phyloP scores from a whole-genome alignment of 1,140 invertebrate genomes.

The Lycorma delicatula region DNA sequence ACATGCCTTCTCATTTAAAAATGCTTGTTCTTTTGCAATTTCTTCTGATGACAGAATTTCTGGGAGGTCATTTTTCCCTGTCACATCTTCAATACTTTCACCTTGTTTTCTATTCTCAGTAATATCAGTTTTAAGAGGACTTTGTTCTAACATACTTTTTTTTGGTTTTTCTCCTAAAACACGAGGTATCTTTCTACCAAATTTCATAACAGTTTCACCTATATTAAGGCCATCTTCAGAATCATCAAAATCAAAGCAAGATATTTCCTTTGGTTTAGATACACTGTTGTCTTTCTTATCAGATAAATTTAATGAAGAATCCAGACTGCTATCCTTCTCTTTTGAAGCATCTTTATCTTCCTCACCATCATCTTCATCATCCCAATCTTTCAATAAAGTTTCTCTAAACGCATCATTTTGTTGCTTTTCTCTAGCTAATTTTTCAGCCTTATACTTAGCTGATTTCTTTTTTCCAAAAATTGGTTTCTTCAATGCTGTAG shows the following conservation, averaged over 20 bases:
- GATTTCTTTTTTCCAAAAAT: slow-evolving; percentile 14
- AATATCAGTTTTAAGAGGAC: too few relatives aligned
- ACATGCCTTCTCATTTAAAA: neutral
- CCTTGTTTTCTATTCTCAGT: neutral
- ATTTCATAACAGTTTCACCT: slow-evolving; percentile 33
- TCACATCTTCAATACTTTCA: neutral
- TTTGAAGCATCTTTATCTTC: slow-evolving; percentile 16
- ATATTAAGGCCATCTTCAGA: slow-evolving; percentile 39
- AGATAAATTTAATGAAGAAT: too few relatives aligned
- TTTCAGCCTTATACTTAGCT: slow-evolving; percentile 14
- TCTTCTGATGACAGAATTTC: neutral
- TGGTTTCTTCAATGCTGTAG: slow-evolving; percentile 12
- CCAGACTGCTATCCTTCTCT: slow-evolving; percentile 19
- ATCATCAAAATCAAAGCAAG: slow-evolving; percentile 46
- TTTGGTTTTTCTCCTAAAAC: slow-evolving; percentile 25
- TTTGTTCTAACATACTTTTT: slow-evolving; percentile 9
- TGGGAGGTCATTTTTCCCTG: neutral
- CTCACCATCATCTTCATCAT: slow-evolving; percentile 20
- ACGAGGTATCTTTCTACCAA: slow-evolving; percentile 43
- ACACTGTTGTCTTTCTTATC: slow-evolving; percentile 30
- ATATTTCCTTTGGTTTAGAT: slow-evolving; percentile 18
- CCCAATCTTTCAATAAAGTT: slow-evolving; percentile 19
- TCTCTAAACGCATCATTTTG: slow-evolving; percentile 19
- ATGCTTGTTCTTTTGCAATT: neutral
- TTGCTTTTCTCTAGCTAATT: slow-evolving; percentile 10